phyloP scores from a whole-genome alignment of 2,888 invertebrate species.

The Serripes groenlandicus region DNA sequence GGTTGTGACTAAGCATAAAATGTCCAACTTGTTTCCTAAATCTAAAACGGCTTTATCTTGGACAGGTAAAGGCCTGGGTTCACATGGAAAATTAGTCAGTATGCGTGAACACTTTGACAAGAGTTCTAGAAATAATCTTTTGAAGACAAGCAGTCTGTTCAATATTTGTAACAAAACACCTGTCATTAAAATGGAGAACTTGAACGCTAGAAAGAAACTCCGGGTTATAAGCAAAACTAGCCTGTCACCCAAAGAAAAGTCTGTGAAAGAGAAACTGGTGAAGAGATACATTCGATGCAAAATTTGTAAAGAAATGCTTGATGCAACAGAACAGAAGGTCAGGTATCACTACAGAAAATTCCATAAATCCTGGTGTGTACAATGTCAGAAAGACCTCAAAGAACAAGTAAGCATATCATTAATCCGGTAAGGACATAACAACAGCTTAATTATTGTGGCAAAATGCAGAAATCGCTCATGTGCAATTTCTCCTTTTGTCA shows the following conservation, averaged over 20 bases:
- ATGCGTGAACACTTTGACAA: slow-evolving; percentile 19
- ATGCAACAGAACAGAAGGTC: neutral
- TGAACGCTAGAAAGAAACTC: neutral
- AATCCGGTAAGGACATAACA: neutral
- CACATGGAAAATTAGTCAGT: neutral
- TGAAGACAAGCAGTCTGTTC: neutral
- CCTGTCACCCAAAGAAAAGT: neutral
- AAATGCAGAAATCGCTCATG: no score
- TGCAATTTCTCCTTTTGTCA: no score
- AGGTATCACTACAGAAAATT: neutral
- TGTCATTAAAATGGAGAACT: neutral
- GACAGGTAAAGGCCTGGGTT: neutral
- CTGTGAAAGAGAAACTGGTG: no score
- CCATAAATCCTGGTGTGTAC: neutral
- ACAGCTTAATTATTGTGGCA: neutral
- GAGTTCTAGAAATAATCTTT: neutral
- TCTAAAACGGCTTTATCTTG: neutral
- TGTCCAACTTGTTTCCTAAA: neutral
- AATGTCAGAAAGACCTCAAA: slow-evolving; percentile 8
- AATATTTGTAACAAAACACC: slow-evolving; percentile 10
- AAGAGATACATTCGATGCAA: neutral
- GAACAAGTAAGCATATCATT: slow-evolving; percentile 2
- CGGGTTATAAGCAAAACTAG: neutral
- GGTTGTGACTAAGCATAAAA: neutral
- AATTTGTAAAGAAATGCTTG: neutral